Base-by-base conservation (phyloP, 1,140 invertebrate species). In the Tetramorium alpestre region DNA sequence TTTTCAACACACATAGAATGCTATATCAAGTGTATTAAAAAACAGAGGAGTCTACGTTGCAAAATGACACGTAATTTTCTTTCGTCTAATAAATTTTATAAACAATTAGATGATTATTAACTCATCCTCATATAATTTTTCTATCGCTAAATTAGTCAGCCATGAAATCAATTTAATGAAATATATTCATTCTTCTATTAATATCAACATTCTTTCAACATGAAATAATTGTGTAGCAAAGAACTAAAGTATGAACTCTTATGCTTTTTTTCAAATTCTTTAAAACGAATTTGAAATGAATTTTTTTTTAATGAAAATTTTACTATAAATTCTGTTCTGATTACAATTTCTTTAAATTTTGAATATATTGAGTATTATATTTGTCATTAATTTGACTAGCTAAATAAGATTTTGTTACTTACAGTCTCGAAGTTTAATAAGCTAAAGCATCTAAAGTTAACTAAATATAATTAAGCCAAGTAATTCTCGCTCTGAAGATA, bases 401-500 rank as follows among this genome's bases (percentile, higher is more conserved):
- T 84, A 60, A 62, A 22, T 22, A 49, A 60, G 8, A 16, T 84
- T 41, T 69, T 82, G 47, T 44, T 75, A 58, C 44, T 38, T 60
- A 75, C 22, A 47, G n/a, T 60, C 13, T 18, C 25, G 25, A 75
- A 75, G n/a, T 76, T 75, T 75, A 75, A 49, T 47, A 28, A 44
- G 51, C 69, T 70, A 56, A 72, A 54, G 56, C 44, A 72, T 4
- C 13, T 85, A 85, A 67, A 0, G 3, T 54, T 75, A 78, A 69
- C n/a, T 25, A 70, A 78, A 44, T 54, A 62, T 54, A 75, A 58
- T 88, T 49, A 65, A 69, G 13, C 60, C 60, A 76, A 81, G 44
- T 47, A 82, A 87, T 88, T 73, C 76, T 72, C 16, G 49, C 8
- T 58, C 8, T 58, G 33, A 62, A n/a, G 47, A 65, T 58, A 89